phyloP scores from a whole-genome alignment of 2,888 invertebrate species.

The Neuroscelio doddi region DNA sequence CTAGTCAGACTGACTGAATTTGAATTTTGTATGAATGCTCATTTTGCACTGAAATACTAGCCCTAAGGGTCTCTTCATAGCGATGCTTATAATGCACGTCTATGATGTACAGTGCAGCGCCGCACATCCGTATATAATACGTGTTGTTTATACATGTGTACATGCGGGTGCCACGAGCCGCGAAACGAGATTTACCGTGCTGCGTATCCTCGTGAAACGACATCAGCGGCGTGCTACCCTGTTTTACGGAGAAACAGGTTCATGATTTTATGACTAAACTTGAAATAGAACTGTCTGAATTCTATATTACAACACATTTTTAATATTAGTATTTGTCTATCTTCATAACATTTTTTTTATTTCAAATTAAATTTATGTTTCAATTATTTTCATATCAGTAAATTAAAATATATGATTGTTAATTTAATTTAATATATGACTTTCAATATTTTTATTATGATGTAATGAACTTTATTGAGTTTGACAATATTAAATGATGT shows the following conservation, averaged over 20 bases:
- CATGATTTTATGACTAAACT: conserved; percentile 44
- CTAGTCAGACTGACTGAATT: conserved; percentile 1
- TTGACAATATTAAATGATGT: too few species aligned
- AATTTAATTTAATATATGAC: too few species aligned
- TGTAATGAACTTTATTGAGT: too few species aligned
- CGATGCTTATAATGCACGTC: conserved; percentile 21
- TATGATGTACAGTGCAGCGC: conserved; percentile 17
- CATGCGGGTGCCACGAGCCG: conserved; percentile 56
- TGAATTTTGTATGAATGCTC: conserved; percentile 13
- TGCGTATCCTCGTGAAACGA: conserved; percentile 57
- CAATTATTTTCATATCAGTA: too few species aligned
- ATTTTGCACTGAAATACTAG: conserved; percentile 23
- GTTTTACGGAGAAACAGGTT: conserved; percentile 41
- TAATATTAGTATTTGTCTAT: conserved; percentile 1
- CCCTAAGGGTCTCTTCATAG: conserved; percentile 25
- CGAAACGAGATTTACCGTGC: conserved; percentile 65
- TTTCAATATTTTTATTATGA: too few species aligned
- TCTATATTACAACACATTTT: background rate
- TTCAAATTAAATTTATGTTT: too few species aligned
- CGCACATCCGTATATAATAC: conserved; percentile 10
- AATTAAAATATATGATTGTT: too few species aligned
- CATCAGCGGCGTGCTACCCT: conserved; percentile 51
- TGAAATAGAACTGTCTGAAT: conserved; percentile 15
- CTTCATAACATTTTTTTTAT: too few species aligned
- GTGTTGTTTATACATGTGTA: conserved; percentile 16